A percentile compares a stretch with the other conserved stretches of the same genome.
phyloP scores from a whole-genome alignment of 2,888 invertebrate species.

The Drosophila bunnanda region DNA sequence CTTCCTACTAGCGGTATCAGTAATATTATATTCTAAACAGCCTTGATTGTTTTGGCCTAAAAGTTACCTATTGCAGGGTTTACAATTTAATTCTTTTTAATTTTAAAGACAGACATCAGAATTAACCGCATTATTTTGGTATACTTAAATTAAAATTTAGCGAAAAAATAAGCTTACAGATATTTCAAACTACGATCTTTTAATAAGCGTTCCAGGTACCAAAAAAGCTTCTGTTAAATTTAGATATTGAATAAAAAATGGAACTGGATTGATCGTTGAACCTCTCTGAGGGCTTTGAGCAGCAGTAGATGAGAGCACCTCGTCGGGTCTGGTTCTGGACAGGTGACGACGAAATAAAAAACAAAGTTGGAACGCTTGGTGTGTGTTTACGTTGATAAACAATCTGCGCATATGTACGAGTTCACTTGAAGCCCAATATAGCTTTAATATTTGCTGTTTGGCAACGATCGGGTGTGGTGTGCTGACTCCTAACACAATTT shows the following conservation, averaged over 20 bases:
- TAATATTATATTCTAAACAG: neutral
- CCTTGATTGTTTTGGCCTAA: neutral
- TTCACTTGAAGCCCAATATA: conserved; percentile 1
- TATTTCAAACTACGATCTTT: neutral
- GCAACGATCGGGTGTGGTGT: conserved; percentile 33
- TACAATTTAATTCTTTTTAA: no score
- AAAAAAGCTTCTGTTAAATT: neutral
- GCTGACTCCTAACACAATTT: neutral
- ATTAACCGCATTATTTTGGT: neutral
- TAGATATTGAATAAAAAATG: neutral
- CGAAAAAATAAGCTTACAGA: neutral
- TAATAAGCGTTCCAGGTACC: no score
- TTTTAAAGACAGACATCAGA: neutral
- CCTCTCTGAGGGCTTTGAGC: conserved; percentile 21
- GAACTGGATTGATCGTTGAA: neutral
- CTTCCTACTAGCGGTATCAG: conserved; percentile 4
- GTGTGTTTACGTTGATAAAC: conserved; percentile 29
- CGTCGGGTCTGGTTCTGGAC: conserved; percentile 27
- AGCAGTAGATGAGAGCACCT: conserved; percentile 23
- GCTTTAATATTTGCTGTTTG: conserved; percentile 8
- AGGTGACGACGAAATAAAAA: conserved; percentile 31
- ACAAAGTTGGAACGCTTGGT: conserved; percentile 4
- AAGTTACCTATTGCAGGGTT: neutral
- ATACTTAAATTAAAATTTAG: neutral
- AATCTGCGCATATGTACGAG: conserved; percentile 25